A percentile compares a stretch with the other conserved stretches of the same genome.
These are phyloP conservation scores for Agrenia bidenticulata DNA, from an alignment of 2,888 invertebrate species.

Conservation along the genomic window DNA sequence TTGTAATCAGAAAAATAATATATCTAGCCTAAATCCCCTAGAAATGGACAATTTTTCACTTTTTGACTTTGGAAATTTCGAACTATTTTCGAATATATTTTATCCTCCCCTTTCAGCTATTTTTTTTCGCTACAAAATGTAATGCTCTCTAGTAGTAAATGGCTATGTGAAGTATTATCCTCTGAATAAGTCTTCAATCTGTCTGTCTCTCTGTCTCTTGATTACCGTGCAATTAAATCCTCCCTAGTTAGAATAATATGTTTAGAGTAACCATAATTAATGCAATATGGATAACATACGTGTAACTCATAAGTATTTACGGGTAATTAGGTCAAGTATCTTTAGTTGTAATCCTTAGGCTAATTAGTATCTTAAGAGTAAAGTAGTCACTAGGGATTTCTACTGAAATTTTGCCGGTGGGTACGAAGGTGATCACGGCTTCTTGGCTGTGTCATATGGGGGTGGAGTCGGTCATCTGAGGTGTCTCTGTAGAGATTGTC, in stretches of 20 bases:
- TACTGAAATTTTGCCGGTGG: not conserved
- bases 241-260: not conserved
- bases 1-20: no score
- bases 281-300: not conserved
- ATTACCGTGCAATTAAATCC: constrained; percentile 2
- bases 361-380: no score
- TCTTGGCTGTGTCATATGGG: not conserved
- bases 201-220: constrained; percentile 12
- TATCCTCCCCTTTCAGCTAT: no score
- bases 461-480: constrained; percentile 13
- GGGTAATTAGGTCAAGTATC: no score
- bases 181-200: constrained; percentile 7
- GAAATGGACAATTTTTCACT: no score
- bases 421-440: constrained; percentile 1
- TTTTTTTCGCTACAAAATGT: no score
- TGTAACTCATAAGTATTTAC: not conserved
- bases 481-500: constrained; percentile 18
- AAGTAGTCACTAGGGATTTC: constrained; percentile 4
- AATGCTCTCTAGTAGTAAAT: no score
- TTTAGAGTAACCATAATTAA: not conserved
- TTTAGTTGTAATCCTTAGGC: no score
- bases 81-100: no score
- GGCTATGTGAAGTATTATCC: not conserved
- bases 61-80: no score
- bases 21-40: no score